These are phyloP conservation scores for Saturnia japonica DNA, from an alignment of 2,888 invertebrate species.

Conservation along the genomic window DNA sequence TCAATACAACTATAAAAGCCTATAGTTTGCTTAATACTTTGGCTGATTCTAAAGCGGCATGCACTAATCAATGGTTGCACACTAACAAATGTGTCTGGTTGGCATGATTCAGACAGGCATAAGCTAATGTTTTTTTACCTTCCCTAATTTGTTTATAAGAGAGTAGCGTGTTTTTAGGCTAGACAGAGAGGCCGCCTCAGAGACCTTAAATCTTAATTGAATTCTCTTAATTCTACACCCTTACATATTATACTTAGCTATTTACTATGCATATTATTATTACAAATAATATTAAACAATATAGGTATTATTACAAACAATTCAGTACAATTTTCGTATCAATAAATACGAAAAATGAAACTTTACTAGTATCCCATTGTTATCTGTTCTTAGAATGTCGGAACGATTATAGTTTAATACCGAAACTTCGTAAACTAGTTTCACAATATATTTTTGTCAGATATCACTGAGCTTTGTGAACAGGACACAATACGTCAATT, in stretches of 20 bases:
- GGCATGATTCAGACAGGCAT: not conserved
- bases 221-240: not conserved
- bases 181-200: too few species aligned
- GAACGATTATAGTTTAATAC: not conserved
- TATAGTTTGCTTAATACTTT: not conserved
- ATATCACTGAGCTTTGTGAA: not conserved
- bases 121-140: not conserved
- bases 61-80: not conserved
- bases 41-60: not conserved
- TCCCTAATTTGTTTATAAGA: not conserved
- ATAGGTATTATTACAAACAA: not conserved
- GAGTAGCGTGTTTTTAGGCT: not conserved
- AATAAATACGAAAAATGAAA: not conserved
- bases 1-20: not conserved
- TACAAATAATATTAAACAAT: not conserved
- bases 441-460: slow-evolving; percentile 5
- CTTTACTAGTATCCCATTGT: not conserved
- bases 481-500: not conserved
- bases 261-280: too few species aligned
- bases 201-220: too few species aligned
- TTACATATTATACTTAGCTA: too few species aligned
- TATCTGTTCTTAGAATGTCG: not conserved
- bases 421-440: slow-evolving; percentile 4
- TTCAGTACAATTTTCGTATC: not conserved
- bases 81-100: not conserved